A percentile compares a stretch with the other conserved stretches of the same genome.
Evolutionary conservation across 2,797 vertebrate genomes (phyloP).

Genomic region (Melopsittacus undulatus): DNA sequence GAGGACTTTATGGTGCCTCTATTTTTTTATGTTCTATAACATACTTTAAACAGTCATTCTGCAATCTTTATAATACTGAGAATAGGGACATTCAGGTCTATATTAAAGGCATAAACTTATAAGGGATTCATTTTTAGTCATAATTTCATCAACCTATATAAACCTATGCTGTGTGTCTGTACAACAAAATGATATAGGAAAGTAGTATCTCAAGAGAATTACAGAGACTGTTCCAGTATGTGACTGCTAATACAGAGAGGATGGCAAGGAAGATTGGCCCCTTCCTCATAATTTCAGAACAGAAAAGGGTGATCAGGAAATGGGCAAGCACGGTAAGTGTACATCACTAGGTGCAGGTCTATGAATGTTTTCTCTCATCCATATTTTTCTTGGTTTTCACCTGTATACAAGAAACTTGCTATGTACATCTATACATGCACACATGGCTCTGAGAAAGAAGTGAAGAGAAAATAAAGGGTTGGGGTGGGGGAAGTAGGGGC

Average conservation of each 20-base stretch:
- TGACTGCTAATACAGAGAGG: background rate
- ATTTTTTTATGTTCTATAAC: background rate
- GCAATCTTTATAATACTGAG: background rate
- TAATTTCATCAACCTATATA: background rate
- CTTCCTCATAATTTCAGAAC: background rate
- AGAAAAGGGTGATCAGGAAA: background rate
- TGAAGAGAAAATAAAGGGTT: background rate
- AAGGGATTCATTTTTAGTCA: accelerated
- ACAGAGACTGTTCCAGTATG: background rate
- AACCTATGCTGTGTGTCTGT: background rate
- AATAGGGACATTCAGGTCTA: background rate
- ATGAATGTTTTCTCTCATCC: background rate
- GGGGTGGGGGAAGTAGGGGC: background rate
- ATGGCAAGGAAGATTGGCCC: background rate
- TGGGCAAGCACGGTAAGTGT: background rate
- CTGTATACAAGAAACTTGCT: background rate
- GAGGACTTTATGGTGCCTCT: background rate
- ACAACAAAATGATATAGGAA: background rate
- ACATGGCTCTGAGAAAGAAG: background rate
- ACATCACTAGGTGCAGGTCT: background rate
- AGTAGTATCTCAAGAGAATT: background rate
- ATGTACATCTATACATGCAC: accelerated
- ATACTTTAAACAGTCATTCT: background rate
- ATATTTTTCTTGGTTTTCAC: background rate
- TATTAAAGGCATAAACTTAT: background rate